Conservation (phyloP, 2,113 vertebrate species). For the Chionomys nivalis region DNA sequence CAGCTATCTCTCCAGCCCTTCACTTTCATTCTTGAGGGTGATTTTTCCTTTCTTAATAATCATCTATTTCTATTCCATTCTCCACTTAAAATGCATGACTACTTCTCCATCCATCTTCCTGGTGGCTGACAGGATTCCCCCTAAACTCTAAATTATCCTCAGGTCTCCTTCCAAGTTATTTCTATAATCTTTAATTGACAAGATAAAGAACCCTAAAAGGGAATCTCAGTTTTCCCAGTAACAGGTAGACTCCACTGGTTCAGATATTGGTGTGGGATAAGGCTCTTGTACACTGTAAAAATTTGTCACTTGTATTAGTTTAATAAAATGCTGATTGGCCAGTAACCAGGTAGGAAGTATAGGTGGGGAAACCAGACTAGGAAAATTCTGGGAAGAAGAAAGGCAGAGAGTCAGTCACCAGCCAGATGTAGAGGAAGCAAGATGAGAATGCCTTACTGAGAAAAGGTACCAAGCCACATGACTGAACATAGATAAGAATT, state of each 20-base stretch:
- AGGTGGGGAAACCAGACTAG: no score
- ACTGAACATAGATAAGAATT: no score
- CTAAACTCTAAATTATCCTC: background rate
- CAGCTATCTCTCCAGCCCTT: background rate
- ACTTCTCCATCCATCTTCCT: background rate
- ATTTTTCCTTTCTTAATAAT: background rate
- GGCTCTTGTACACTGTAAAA: no score
- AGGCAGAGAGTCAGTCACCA: no score
- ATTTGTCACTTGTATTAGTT: no score
- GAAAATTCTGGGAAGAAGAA: no score
- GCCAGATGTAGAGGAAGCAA: no score
- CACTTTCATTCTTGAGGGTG: background rate
- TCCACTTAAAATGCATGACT: background rate
- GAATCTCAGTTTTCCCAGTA: background rate
- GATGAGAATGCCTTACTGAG: no score
- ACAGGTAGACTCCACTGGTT: background rate
- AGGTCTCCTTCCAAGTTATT: background rate
- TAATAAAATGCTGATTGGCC: no score
- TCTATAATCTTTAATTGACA: background rate
- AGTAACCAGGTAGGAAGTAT: no score
- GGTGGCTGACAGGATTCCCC: background rate
- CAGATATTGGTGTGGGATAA: background rate
- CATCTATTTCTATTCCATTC: background rate
- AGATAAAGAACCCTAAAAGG: background rate
- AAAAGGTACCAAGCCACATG: no score